These are phyloP conservation scores for Brachionus rubens DNA, from an alignment of 1,140 invertebrate species.

Conservation along the genomic window DNA sequence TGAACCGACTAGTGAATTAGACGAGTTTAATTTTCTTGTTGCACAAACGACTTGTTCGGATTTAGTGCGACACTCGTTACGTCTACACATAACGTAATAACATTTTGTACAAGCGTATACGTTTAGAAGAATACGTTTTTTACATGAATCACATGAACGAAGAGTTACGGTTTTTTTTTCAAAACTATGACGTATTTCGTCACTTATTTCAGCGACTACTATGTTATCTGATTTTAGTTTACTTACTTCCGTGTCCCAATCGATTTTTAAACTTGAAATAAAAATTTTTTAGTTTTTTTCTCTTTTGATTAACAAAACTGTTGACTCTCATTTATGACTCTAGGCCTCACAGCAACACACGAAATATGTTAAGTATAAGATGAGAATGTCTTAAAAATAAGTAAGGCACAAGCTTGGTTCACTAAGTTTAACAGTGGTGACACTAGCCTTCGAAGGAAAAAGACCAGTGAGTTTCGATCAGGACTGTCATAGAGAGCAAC, in stretches of 20 bases:
- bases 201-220: slow-evolving; percentile 2
- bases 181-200: slow-evolving; percentile 40
- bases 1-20: slow-evolving; percentile 18
- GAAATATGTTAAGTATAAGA: too few species aligned
- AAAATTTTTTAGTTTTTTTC: not conserved
- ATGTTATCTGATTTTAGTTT: slow-evolving; percentile 25
- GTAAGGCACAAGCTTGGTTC: too few species aligned
- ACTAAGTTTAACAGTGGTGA: too few species aligned
- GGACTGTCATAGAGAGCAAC: too few species aligned
- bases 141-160: slow-evolving; percentile 42
- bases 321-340: too few species aligned
- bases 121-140: slow-evolving; percentile 22
- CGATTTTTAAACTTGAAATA: slow-evolving; percentile 21
- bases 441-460: too few species aligned
- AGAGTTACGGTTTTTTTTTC: slow-evolving; percentile 42
- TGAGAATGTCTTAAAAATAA: too few species aligned
- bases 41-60: slow-evolving; percentile 20
- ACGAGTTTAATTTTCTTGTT: slow-evolving; percentile 15
- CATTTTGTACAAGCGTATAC: slow-evolving; percentile 39
- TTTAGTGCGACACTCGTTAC: slow-evolving; percentile 24
- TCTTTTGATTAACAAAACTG: too few species aligned
- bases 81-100: slow-evolving; percentile 21
- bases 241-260: slow-evolving; percentile 15
- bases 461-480: too few species aligned
- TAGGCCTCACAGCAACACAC: too few species aligned